A percentile compares a stretch with the other conserved stretches of the same genome.
These are phyloP conservation scores for Burhinus bistriatus DNA, from an alignment of 2,113 vertebrate genomes.

Conservation along the genomic window DNA sequence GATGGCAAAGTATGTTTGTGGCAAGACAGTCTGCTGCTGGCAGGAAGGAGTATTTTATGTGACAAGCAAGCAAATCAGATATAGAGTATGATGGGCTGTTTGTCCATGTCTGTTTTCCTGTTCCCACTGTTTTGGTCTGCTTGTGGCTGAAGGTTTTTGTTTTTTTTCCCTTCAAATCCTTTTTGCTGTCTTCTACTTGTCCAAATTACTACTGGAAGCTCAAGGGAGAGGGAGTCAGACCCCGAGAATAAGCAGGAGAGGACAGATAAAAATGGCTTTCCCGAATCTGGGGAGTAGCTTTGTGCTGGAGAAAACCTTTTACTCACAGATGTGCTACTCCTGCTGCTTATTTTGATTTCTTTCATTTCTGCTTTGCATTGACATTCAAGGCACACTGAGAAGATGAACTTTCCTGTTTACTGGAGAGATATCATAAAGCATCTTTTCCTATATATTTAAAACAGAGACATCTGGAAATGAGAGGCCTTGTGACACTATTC, in stretches of 20 bases:
- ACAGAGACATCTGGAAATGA: not conserved
- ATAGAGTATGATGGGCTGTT: not conserved
- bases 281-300: not conserved
- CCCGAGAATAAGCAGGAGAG: not conserved
- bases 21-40: not conserved
- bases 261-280: not conserved
- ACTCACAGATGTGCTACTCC: not conserved
- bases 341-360: not conserved
- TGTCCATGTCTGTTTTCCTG: not conserved
- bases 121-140: not conserved
- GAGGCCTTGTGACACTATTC: not conserved
- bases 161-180: not conserved
- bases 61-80: not conserved
- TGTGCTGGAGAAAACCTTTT: not conserved
- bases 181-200: not conserved
- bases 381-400: not conserved
- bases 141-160: not conserved
- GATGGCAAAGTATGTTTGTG: not conserved
- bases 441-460: not conserved
- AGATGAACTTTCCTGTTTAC: not conserved
- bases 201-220: not conserved
- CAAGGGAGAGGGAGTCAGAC: not conserved
- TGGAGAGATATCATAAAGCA: not conserved
- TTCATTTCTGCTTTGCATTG: constrained; percentile 1
- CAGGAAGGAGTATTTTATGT: not conserved